Percentiles rank a stretch among this genome's conserved stretches.
Evolutionary conservation across 1,140 invertebrate genomes (phyloP).

Genomic region (Drusus annulatus): DNA sequence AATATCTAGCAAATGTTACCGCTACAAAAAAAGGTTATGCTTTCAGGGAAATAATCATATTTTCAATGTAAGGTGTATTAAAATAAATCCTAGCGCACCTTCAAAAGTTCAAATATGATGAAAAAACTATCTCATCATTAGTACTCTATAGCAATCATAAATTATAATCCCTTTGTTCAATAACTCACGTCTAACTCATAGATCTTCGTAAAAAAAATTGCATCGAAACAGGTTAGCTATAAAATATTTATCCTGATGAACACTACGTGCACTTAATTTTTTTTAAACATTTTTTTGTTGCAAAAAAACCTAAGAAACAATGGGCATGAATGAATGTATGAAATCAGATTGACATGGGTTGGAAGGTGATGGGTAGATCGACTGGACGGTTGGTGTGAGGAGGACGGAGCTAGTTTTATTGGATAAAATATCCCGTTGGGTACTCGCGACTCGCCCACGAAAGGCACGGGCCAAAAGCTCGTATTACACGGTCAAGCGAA

Average conservation of each 20-base stretch:
- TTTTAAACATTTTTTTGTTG: not conserved
- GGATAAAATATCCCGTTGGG: slow-evolving; percentile 50
- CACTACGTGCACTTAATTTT: slow-evolving; percentile 36
- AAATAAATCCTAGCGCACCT: too few relatives aligned
- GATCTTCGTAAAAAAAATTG: not conserved
- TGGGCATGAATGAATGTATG: slow-evolving; percentile 31
- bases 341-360: slow-evolving; percentile 20
- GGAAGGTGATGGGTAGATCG: not conserved
- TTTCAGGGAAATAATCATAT: too few relatives aligned
- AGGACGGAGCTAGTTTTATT: slow-evolving; percentile 42
- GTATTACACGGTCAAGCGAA: slow-evolving; percentile 5
- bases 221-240: not conserved
- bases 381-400: not conserved
- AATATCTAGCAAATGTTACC: too few relatives aligned
- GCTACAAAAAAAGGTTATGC: too few relatives aligned
- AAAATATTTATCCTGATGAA: not conserved
- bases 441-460: slow-evolving; percentile 52
- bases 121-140: too few relatives aligned
- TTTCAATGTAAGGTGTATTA: too few relatives aligned
- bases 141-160: too few relatives aligned
- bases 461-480: slow-evolving; percentile 52
- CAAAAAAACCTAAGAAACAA: slow-evolving; percentile 12
- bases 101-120: too few relatives aligned
- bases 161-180: too few relatives aligned
- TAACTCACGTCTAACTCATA: too few relatives aligned